Evolutionary conservation across 2,888 invertebrate genomes (phyloP).

Genomic region (Drosophila borborema): DNA sequence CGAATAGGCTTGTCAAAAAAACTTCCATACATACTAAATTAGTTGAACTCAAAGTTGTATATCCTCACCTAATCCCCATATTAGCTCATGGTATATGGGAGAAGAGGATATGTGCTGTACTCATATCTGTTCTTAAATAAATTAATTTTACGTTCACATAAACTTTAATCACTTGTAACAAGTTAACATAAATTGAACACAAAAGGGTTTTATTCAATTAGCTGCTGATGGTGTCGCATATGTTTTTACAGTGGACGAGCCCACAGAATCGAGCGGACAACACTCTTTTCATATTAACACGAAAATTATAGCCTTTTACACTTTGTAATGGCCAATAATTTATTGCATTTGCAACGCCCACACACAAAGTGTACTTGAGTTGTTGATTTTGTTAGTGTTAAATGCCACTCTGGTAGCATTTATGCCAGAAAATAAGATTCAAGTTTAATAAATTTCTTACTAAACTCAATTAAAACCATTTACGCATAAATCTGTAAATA

Average conservation of each 20-base stretch:
- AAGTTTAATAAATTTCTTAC: background rate
- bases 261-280: conserved; percentile 6
- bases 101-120: background rate
- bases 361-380: conserved; percentile 18
- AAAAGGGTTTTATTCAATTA: conserved; percentile 8
- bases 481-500: too few relatives aligned
- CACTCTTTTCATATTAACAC: conserved; percentile 43
- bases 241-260: background rate
- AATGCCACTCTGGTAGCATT: background rate
- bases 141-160: background rate
- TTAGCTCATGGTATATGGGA: background rate
- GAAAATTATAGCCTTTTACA: conserved; percentile 63
- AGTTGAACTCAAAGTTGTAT: background rate
- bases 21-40: conserved; percentile 2
- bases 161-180: conserved; percentile 1
- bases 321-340: conserved; percentile 63
- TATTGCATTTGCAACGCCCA: conserved; percentile 60
- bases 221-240: background rate
- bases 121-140: background rate
- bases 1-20: background rate
- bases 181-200: conserved; percentile 2
- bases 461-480: background rate
- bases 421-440: too few relatives aligned
- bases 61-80: background rate
- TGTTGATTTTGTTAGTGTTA: conserved; percentile 5